Evolutionary conservation across 2,888 invertebrate genomes (phyloP).

Genomic region (Andrena flavipes): DNA sequence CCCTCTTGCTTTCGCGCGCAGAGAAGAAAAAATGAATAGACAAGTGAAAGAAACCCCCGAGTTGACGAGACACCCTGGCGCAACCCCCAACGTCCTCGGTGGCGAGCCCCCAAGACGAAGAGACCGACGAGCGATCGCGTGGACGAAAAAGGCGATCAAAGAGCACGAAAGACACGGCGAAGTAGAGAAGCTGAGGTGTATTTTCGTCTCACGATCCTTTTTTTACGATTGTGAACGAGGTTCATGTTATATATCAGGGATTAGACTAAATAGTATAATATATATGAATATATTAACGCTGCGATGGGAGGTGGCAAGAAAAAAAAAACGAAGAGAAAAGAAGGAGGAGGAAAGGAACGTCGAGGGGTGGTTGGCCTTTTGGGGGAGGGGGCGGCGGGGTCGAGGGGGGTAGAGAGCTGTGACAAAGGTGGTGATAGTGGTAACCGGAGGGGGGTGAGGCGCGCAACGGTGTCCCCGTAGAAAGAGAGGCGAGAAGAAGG

Average conservation of each 20-base stretch:
- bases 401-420: constrained; percentile 46
- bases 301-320: constrained; percentile 74
- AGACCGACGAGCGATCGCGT: neutral
- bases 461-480: constrained; percentile 11
- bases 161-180: constrained; percentile 18
- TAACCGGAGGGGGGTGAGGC: constrained; percentile 44
- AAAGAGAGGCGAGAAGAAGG: neutral
- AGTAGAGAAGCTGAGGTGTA: constrained; percentile 58
- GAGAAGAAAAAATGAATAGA: no score
- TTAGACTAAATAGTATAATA: constrained; percentile 83
- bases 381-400: neutral
- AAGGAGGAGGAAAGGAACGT: neutral
- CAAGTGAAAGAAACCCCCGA: no score
- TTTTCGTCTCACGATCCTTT: constrained; percentile 80
- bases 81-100: neutral
- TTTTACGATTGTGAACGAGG: constrained; percentile 81
- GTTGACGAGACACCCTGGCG: neutral
- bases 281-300: constrained; percentile 56
- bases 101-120: neutral
- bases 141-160: neutral
- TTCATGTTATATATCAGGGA: constrained; percentile 84
- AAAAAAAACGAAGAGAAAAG: neutral
- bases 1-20: no score
- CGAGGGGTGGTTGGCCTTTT: constrained; percentile 53
- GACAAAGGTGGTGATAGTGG: constrained; percentile 81